A percentile compares a stretch with the other conserved stretches of the same genome.
phyloP scores from a whole-genome alignment of 2,797 vertebrate species.

The Cryptoprocta ferox region DNA sequence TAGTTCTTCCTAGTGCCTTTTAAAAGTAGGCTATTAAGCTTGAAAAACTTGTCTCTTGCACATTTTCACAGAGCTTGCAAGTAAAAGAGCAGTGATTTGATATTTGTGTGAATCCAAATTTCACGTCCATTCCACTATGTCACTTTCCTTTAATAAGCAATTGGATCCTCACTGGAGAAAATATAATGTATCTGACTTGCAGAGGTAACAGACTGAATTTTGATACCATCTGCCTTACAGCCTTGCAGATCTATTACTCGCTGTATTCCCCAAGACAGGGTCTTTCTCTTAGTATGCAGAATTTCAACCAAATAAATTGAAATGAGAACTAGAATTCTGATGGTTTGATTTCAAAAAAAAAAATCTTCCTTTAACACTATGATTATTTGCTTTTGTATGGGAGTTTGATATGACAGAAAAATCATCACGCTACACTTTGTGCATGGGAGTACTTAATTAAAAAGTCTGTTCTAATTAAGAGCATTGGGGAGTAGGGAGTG shows the following conservation, averaged over 20 bases:
- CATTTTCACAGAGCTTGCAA: neutral
- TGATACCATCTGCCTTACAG: neutral
- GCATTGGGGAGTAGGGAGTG: conserved; percentile 79
- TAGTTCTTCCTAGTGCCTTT: neutral
- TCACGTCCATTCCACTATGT: neutral
- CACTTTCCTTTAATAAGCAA: neutral
- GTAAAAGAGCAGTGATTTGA: neutral
- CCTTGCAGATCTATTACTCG: neutral
- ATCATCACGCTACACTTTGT: conserved; percentile 76
- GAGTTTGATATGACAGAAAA: conserved; percentile 79
- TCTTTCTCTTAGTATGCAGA: neutral
- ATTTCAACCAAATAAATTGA: neutral
- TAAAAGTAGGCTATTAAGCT: neutral
- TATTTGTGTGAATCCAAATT: conserved; percentile 13
- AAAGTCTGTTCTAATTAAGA: conserved; percentile 84
- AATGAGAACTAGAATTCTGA: conserved; percentile 10
- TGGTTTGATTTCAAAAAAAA: neutral
- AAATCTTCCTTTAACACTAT: conserved; percentile 42
- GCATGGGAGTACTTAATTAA: conserved; percentile 84
- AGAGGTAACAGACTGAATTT: neutral
- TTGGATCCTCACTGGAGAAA: neutral
- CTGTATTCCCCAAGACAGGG: neutral
- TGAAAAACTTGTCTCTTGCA: neutral
- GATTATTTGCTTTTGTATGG: conserved; percentile 80
- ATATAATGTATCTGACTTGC: neutral